phyloP scores from a whole-genome alignment of 2,888 invertebrate species.

The Tetranychus truncatus region DNA sequence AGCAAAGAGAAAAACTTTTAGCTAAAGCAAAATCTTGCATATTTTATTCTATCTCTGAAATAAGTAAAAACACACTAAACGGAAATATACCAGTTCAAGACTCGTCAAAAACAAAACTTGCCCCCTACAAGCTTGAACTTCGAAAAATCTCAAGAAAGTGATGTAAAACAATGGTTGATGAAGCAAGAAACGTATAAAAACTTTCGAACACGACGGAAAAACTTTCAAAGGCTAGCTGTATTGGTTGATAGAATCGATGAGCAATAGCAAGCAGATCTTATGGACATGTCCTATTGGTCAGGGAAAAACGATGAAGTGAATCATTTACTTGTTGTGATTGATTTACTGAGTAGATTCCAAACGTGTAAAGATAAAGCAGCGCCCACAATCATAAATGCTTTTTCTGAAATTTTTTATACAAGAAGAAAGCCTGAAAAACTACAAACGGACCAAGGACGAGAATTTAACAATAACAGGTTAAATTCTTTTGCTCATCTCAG shows the following conservation, averaged over 20 bases:
- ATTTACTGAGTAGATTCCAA: constrained; percentile 25
- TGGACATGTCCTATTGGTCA: constrained; percentile 19
- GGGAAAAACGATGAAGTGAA: constrained; percentile 24
- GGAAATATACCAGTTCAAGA: no score
- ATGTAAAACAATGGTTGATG: not conserved
- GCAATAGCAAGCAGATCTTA: constrained; percentile 25
- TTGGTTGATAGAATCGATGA: constrained; percentile 24
- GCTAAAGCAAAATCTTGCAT: no score
- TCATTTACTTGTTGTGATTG: constrained; percentile 25
- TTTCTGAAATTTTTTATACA: not conserved
- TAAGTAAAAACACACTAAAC: no score
- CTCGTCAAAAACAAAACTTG: no score
- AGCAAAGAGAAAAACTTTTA: no score
- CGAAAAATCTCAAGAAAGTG: no score
- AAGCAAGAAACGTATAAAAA: not conserved
- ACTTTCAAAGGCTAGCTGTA: not conserved
- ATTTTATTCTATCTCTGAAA: no score
- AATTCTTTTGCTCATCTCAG: constrained; percentile 12
- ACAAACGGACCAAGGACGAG: constrained; percentile 25
- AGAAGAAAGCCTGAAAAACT: not conserved
- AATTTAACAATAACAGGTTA: constrained; percentile 22
- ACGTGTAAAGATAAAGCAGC: constrained; percentile 26
- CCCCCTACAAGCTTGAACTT: no score
- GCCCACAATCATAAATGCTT: constrained; percentile 9
- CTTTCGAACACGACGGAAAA: not conserved